phyloP scores from a whole-genome alignment of 2,113 vertebrate genomes.

The Mixornis gularis region DNA sequence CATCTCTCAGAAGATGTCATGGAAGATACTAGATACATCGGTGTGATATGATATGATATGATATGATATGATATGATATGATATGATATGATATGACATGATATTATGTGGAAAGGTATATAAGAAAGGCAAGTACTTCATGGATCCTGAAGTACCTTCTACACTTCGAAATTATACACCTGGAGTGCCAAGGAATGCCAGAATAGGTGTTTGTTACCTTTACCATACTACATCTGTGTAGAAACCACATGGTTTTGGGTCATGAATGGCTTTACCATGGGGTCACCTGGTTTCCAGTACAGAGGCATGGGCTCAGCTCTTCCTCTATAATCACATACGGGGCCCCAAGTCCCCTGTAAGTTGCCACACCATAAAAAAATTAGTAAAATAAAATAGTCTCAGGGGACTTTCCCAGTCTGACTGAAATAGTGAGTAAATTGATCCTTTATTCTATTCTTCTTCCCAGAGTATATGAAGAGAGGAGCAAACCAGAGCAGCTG shows the following conservation, averaged over 20 bases:
- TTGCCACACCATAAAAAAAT: not conserved
- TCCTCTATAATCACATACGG: not conserved
- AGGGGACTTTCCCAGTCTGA: not conserved
- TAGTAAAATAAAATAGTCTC: not conserved
- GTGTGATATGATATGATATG: not conserved
- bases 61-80: accelerated
- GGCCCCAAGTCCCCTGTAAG: not conserved
- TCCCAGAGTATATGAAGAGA: not conserved
- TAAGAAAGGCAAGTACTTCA: not conserved
- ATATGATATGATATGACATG: not conserved
- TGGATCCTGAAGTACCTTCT: not conserved
- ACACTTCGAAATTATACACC: not conserved
- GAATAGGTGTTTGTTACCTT: not conserved
- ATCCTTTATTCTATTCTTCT: not conserved
- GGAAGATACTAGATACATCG: not conserved
- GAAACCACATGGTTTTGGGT: not conserved
- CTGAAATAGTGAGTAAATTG: not conserved
- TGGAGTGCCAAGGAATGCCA: not conserved
- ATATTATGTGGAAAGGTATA: not conserved
- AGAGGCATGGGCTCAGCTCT: not conserved
- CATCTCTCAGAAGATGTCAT: not conserved
- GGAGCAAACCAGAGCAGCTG: not conserved
- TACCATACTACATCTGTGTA: not conserved
- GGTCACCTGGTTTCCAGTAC: not conserved
- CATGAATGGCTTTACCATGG: not conserved